Evolutionary conservation across 2,888 invertebrate genomes (phyloP).

Genomic region (Diaphora mendica): DNA sequence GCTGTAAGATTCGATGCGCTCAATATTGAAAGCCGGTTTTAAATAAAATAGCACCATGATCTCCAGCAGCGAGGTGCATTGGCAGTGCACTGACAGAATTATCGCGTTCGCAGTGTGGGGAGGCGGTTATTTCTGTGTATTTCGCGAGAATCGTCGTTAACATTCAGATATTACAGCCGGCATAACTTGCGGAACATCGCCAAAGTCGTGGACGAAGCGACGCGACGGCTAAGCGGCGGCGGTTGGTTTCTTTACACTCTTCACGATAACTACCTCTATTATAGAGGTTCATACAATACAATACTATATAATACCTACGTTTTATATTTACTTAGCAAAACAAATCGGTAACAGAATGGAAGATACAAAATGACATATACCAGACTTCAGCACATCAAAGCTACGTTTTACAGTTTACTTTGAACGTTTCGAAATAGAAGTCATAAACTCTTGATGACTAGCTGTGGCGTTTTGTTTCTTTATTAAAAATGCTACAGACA

Average conservation of each 20-base stretch:
- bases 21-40: conserved; percentile 60
- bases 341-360: conserved; percentile 27
- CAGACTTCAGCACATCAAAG: conserved; percentile 63
- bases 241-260: conserved; percentile 14
- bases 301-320: conserved; percentile 4
- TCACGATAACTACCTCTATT: conserved; percentile 6
- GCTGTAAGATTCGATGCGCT: conserved; percentile 63
- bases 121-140: conserved; percentile 78
- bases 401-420: conserved; percentile 59
- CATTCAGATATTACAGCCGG: conserved; percentile 66
- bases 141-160: conserved; percentile 79
- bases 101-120: conserved; percentile 72
- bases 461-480: conserved; percentile 43
- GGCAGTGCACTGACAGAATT: conserved; percentile 79
- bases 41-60: conserved; percentile 71
- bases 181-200: conserved; percentile 64
- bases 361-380: conserved; percentile 55
- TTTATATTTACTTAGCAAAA: conserved; percentile 29
- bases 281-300: neutral
- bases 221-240: conserved; percentile 42
- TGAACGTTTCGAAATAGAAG: conserved; percentile 57
- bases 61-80: conserved; percentile 81
- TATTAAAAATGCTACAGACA: conserved; percentile 37
- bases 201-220: conserved; percentile 51
- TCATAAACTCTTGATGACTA: conserved; percentile 58